Evolutionary conservation across 2,888 invertebrate species (phyloP), one percentile per base, ranked within the genome.

Genomic region (Hydrotaea cyrtoneurina): DNA sequence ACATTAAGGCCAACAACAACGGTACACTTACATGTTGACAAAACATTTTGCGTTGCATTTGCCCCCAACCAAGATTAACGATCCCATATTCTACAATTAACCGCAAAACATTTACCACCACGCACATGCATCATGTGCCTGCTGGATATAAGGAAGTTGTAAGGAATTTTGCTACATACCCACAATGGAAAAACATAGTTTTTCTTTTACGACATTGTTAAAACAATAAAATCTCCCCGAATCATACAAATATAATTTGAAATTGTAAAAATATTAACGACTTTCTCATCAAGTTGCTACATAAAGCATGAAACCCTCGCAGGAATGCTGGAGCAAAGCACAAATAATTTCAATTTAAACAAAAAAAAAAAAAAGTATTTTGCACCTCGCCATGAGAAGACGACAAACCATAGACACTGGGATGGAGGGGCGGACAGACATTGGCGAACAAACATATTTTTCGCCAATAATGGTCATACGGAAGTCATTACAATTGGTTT

Each of bases 391-490:
- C 43, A 23, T 4, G 11, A 43, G 43, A 19, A 66, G 36, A n/a
- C 17, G 39, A 66, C 31, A 59, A 13, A 23, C 36, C 17, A 36
- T n/a, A 43, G 15, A 19, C 26, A 21, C n/a, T n/a, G n/a, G n/a
- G n/a, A n/a, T n/a, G n/a, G n/a, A n/a, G n/a, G n/a, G n/a, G n/a
- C n/a, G n/a, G n/a, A n/a, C n/a, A n/a, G n/a, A n/a, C n/a, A n/a
- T n/a, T n/a, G n/a, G n/a, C n/a, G 3, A 43, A 46, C 43, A 53
- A 75, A 62, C 39, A 72, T 31, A 53, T 74, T 78, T 66, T 31
- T 57, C 57, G 19, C 72, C 75, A 17, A 76, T 73, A 81, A 81
- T 73, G 59, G 66, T 81, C 50, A 73, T 79, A 79, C 76, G 78
- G 78, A 81, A 79, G 84, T 81, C 73, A 73, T 81, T 55, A 77